These are phyloP conservation scores for Poecilia velifera DNA, from an alignment of 2,797 vertebrate genomes.

Conservation along the genomic window DNA sequence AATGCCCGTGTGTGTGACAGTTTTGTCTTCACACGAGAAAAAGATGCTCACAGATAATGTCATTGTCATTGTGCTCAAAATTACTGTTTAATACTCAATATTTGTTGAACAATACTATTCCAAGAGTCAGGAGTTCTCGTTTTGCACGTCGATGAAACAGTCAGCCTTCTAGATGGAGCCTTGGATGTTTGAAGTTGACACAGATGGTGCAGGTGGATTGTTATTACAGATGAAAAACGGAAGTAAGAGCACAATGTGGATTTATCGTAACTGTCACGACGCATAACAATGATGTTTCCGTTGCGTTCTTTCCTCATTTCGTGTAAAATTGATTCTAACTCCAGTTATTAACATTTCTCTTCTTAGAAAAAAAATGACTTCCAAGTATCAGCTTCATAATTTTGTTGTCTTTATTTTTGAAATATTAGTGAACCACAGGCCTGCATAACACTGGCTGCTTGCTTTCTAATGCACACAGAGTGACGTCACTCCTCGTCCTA, in stretches of 20 bases:
- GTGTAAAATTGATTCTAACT: not conserved
- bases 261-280: not conserved
- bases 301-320: not conserved
- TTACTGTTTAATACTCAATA: not conserved
- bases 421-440: not conserved
- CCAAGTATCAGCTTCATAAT: not conserved
- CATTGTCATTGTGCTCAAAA: not conserved
- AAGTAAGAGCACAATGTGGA: not conserved
- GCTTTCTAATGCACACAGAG: not conserved
- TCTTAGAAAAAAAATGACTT: not conserved
- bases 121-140: not conserved
- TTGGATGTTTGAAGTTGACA: not conserved
- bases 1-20: slow-evolving; percentile 1
- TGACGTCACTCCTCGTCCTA: not conserved
- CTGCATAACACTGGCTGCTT: not conserved
- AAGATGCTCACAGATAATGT: not conserved
- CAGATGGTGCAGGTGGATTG: not conserved
- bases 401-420: not conserved
- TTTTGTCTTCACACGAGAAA: not conserved
- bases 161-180: not conserved
- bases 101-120: not conserved
- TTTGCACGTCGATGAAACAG: not conserved
- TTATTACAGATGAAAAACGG: not conserved
- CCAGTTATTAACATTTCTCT: not conserved
- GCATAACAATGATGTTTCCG: not conserved